Evolutionary conservation across 2,888 invertebrate species (phyloP).

Genomic region (Drosophila parthenogenetica): DNA sequence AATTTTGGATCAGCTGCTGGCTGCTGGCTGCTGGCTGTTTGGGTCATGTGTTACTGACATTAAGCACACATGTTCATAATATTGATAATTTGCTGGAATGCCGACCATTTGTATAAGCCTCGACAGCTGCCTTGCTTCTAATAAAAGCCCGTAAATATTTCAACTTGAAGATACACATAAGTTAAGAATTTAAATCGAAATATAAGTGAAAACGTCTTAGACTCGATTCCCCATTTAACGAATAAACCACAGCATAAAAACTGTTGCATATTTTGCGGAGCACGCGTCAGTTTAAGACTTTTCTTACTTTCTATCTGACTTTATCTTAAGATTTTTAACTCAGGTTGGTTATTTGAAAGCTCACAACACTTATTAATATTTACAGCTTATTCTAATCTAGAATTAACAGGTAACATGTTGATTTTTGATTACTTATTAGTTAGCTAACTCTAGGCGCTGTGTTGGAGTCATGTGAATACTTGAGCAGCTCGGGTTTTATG

Average conservation of each 20-base stretch:
- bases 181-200: conserved; percentile 38
- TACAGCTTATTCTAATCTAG: too few species aligned
- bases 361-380: too few species aligned
- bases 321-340: too few species aligned
- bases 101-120: conserved; percentile 27
- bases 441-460: too few species aligned
- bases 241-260: neutral
- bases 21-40: conserved; percentile 27
- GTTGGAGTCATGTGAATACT: neutral
- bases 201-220: neutral
- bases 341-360: too few species aligned
- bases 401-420: too few species aligned
- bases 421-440: too few species aligned
- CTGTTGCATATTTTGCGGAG: neutral
- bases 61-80: conserved; percentile 60
- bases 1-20: conserved; percentile 29
- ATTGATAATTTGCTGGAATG: conserved; percentile 56
- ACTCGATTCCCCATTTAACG: neutral
- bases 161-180: conserved; percentile 17
- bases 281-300: neutral
- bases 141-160: conserved; percentile 23
- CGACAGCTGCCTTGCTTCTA: conserved; percentile 28
- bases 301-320: too few species aligned
- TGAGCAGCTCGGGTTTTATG: neutral
- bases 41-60: conserved; percentile 40